These are phyloP conservation scores for Carterocephalus palaemon DNA, from an alignment of 2,888 invertebrate genomes.

Conservation along the genomic window DNA sequence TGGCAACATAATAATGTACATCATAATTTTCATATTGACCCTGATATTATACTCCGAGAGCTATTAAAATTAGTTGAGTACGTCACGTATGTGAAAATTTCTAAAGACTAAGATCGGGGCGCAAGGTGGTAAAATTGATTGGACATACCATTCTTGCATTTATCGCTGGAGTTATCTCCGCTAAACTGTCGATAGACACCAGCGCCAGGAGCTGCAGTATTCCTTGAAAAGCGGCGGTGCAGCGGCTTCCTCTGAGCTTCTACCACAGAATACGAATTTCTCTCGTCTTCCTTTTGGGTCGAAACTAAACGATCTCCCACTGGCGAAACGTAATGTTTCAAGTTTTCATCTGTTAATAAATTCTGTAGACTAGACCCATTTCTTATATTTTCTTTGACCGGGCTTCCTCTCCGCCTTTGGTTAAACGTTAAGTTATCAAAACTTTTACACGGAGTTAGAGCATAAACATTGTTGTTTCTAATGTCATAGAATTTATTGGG, in stretches of 20 bases:
- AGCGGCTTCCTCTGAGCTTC: slow-evolving; percentile 53
- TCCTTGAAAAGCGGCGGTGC: slow-evolving; percentile 50
- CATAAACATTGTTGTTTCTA: slow-evolving; percentile 61
- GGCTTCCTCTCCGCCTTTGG: slow-evolving; percentile 43
- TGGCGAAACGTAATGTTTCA: slow-evolving; percentile 61
- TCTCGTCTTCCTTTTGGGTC: slow-evolving; percentile 48
- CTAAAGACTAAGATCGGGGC: background rate
- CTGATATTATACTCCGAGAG: no score
- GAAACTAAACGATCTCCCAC: slow-evolving; percentile 42
- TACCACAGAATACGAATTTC: slow-evolving; percentile 63
- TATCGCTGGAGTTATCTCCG: slow-evolving; percentile 48
- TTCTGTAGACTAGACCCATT: slow-evolving; percentile 67
- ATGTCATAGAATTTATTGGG: slow-evolving; percentile 60
- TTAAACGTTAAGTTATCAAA: slow-evolving; percentile 68
- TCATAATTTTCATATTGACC: no score
- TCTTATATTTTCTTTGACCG: slow-evolving; percentile 47
- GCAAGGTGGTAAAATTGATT: background rate
- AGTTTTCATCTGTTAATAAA: slow-evolving; percentile 56
- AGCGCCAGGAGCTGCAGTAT: slow-evolving; percentile 57
- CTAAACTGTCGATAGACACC: slow-evolving; percentile 67
- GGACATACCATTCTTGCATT: slow-evolving; percentile 44
- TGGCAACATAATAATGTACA: no score
- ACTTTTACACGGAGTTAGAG: slow-evolving; percentile 66
- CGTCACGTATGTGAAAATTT: background rate
- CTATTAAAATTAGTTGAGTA: background rate